Evolutionary conservation across 2,113 vertebrate genomes (phyloP), one percentile per base, ranked within the genome.

Genomic region (Merops nubicus): DNA sequence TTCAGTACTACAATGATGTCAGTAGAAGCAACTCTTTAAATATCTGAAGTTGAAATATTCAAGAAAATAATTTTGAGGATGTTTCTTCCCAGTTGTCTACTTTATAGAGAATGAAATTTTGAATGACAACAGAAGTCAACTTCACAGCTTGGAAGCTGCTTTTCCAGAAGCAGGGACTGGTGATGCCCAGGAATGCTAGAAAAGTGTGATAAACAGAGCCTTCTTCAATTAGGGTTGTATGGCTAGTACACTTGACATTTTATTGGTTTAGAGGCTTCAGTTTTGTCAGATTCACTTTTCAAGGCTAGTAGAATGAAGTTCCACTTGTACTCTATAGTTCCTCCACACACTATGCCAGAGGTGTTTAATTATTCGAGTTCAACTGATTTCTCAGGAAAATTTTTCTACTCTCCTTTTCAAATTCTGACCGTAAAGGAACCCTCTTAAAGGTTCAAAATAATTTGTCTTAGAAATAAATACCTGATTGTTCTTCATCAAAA

Each of bases 51-150:
- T 29, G 16, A 3, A 50, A 10, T 10, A 51, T 42, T 36, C 45
- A 81, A 64, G 76, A 9, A 26, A 82, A 42, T 2, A 4, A 51
- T 45, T 92, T 38, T 38, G 31, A n/a, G 54, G 25, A 19, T 45
- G 17, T 48, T 87, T 11, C 1, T 8, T 22, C 6, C 5, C 1
- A 18, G 15, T 0, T 90, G 3, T 31, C 40, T 53, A 10, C 9
- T 76, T 57, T 63, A 53, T 26, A 65, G 20, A 26, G 43, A 72
- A 72, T 34, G 23, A 60, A 29, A 45, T 60, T 80, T 62, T 62
- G 28, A 89, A 77, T 50, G 38, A 42, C 8, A 77, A 17, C 7
- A 56, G 43, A 90, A 77, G 11, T 9, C 42, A 75, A 0, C 5
- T 63, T 73, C 9, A 63, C 38, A 3, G 0, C 22, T 90, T 8